These are phyloP conservation scores for Geotrupes spiniger DNA, from an alignment of 2,888 invertebrate species.

Conservation along the genomic window DNA sequence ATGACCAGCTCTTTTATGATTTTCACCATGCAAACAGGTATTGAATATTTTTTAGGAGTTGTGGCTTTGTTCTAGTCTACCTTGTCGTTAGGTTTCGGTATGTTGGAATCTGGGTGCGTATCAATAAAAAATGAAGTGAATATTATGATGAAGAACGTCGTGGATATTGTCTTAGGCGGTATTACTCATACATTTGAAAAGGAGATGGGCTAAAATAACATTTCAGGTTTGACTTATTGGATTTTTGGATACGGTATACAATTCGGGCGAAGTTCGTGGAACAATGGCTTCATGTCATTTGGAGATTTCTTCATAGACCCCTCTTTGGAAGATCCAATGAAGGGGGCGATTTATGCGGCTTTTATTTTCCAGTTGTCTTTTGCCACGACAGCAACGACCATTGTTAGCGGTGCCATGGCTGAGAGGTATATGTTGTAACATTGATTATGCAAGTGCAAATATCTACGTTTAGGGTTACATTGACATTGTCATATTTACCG, in stretches of 20 bases:
- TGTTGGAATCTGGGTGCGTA: conserved; percentile 91
- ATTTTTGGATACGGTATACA: conserved; percentile 90
- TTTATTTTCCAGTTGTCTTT: conserved; percentile 90
- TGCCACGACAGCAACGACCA: conserved; percentile 87
- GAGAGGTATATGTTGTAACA: conserved; percentile 65
- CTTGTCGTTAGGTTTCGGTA: conserved; percentile 80
- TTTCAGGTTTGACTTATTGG: conserved; percentile 83
- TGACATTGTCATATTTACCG: too few species aligned
- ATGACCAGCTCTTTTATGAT: conserved; percentile 86
- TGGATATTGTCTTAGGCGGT: conserved; percentile 89
- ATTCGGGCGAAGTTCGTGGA: conserved; percentile 71
- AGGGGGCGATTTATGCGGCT: conserved; percentile 84
- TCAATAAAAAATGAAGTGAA: conserved; percentile 93
- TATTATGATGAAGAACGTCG: conserved; percentile 96
- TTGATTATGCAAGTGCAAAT: not conserved
- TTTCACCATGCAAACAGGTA: conserved; percentile 92
- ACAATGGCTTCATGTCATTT: conserved; percentile 78
- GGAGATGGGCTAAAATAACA: not conserved
- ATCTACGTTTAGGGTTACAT: too few species aligned
- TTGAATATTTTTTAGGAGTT: conserved; percentile 16
- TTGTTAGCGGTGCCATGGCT: conserved; percentile 93
- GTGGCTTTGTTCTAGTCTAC: conserved; percentile 1
- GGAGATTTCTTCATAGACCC: conserved; percentile 84
- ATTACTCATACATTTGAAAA: conserved; percentile 17
- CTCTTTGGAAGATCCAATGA: conserved; percentile 65